phyloP scores from a whole-genome alignment of 2,888 invertebrate genomes.

The Oeneis ivallda region DNA sequence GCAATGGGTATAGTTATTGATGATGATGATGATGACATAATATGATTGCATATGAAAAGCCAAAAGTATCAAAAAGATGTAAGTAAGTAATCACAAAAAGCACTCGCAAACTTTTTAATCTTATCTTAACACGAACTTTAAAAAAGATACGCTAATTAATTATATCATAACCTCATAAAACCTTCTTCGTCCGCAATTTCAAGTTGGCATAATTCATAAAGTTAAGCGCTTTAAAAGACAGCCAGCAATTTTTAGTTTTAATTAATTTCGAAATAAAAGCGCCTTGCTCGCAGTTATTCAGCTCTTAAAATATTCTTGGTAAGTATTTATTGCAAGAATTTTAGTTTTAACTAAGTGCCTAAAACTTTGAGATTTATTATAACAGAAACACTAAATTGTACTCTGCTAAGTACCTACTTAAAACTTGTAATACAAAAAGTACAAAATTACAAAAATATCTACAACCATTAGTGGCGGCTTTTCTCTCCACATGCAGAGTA shows the following conservation, averaged over 20 bases:
- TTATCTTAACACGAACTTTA: constrained; percentile 14
- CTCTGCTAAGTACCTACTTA: not conserved
- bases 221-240: constrained; percentile 35
- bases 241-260: constrained; percentile 38
- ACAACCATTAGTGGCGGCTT: too few relatives aligned
- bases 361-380: constrained; percentile 7
- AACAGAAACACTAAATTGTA: not conserved
- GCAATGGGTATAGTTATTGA: too few relatives aligned
- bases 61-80: not conserved
- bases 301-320: constrained; percentile 26
- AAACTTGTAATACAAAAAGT: not conserved
- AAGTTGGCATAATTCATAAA: constrained; percentile 37
- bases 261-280: constrained; percentile 40
- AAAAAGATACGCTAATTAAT: constrained; percentile 25
- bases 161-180: constrained; percentile 27
- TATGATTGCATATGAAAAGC: too few relatives aligned
- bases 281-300: constrained; percentile 29
- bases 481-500: too few relatives aligned
- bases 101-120: constrained; percentile 13
- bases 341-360: constrained; percentile 14
- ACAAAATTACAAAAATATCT: too few relatives aligned
- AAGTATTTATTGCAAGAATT: constrained; percentile 16
- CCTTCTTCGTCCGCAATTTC: constrained; percentile 29
- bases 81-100: not conserved
- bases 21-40: too few relatives aligned